Percentiles rank a stretch among this genome's conserved stretches.
Conservation (phyloP, 2,797 vertebrate species). For the Morelia viridis region DNA sequence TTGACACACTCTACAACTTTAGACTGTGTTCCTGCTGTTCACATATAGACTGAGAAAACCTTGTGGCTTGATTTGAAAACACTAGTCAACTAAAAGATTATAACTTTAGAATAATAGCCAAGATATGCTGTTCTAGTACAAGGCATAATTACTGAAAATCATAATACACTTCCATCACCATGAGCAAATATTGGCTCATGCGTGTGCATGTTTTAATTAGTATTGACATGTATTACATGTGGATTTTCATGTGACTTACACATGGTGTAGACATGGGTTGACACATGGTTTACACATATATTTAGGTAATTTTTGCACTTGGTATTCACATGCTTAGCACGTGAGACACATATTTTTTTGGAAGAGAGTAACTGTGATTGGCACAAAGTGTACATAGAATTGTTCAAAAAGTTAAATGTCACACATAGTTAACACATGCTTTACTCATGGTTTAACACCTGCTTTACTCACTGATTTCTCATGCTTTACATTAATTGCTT, state of each 20-base stretch:
- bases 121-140: conserved; percentile 2
- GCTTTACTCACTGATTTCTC: conserved; percentile 35
- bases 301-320: neutral
- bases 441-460: conserved; percentile 37
- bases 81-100: conserved; percentile 13
- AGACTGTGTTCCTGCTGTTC: neutral
- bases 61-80: neutral
- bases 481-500: conserved; percentile 28
- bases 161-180: conserved; percentile 9
- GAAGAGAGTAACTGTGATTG: neutral
- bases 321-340: conserved; percentile 20
- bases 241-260: conserved; percentile 35
- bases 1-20: conserved; percentile 3
- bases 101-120: neutral
- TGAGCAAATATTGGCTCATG: conserved; percentile 10
- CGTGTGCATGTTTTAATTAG: conserved; percentile 5
- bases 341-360: neutral
- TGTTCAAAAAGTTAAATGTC: conserved; percentile 8
- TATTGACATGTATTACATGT: conserved; percentile 32
- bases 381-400: conserved; percentile 6
- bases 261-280: conserved; percentile 20
- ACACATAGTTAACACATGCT: conserved; percentile 28
- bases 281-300: conserved; percentile 26
- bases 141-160: conserved; percentile 16
- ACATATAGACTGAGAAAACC: conserved; percentile 3